A percentile compares a stretch with the other conserved stretches of the same genome.
Conservation (phyloP, 2,113 vertebrate species). For the Cinclus cinclus region DNA sequence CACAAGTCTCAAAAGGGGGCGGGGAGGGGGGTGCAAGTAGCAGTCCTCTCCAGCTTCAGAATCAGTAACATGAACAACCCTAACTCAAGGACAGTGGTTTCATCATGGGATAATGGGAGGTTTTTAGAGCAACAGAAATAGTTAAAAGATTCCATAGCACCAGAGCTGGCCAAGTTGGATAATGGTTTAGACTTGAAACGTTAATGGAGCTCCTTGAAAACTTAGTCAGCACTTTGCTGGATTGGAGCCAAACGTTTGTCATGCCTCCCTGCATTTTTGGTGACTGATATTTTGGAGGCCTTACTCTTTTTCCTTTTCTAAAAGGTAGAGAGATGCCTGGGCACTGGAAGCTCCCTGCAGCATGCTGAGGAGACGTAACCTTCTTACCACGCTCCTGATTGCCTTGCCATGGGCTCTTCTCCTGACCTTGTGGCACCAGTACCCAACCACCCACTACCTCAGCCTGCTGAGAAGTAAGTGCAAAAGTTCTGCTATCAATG, state of each 20-base stretch:
- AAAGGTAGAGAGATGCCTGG: conserved; percentile 72
- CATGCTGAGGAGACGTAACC: conserved; percentile 78
- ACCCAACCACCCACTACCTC: conserved; percentile 75
- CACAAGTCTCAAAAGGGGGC: not conserved
- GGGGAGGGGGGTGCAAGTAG: not conserved
- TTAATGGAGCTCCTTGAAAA: not conserved
- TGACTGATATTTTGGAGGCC: not conserved
- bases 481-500: not conserved
- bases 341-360: conserved; percentile 67
- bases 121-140: not conserved
- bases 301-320: not conserved
- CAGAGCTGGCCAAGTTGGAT: not conserved
- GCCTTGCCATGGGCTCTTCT: conserved; percentile 76
- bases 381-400: conserved; percentile 76
- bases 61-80: not conserved
- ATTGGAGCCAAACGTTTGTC: not conserved
- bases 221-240: not conserved
- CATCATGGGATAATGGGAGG: not conserved
- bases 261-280: not conserved
- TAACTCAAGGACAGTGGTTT: not conserved
- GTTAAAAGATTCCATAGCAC: not conserved
- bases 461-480: conserved; percentile 74
- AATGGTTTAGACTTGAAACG: rapidly evolving
- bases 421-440: conserved; percentile 76
- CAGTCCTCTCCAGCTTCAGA: not conserved